These are phyloP conservation scores for Thereva unica DNA, from an alignment of 2,888 invertebrate genomes.

Conservation along the genomic window DNA sequence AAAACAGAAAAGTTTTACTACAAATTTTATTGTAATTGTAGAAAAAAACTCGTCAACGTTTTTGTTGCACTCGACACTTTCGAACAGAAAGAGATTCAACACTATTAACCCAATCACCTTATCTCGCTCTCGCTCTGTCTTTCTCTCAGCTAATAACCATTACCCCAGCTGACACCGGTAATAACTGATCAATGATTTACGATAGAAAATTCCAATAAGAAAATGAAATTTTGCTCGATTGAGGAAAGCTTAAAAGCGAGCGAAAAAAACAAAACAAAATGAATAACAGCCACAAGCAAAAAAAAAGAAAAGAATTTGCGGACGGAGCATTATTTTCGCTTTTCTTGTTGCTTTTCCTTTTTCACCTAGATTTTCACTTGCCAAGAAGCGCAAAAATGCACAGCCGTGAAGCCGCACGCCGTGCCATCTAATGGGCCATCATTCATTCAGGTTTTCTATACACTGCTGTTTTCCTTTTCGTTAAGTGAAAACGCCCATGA, in stretches of 20 bases:
- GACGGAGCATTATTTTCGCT: constrained; percentile 17
- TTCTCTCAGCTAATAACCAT: constrained; percentile 1
- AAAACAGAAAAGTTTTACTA: too few relatives aligned
- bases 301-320: too few relatives aligned
- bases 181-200: constrained; percentile 18
- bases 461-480: constrained; percentile 27
- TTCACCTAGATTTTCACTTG: constrained; percentile 31
- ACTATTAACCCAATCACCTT: constrained; percentile 13
- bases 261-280: not conserved
- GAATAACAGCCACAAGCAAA: too few relatives aligned
- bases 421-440: constrained; percentile 1
- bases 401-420: not conserved
- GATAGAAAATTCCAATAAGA: constrained; percentile 26
- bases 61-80: too few relatives aligned
- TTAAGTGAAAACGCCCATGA: constrained; percentile 32
- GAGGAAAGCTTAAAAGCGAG: constrained; percentile 4
- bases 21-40: too few relatives aligned
- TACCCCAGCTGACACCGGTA: constrained; percentile 2
- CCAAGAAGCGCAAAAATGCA: constrained; percentile 5
- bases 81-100: too few relatives aligned
- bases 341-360: constrained; percentile 31
- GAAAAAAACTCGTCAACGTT: too few relatives aligned
- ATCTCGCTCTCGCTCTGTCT: not conserved
- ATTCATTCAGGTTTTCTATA: constrained; percentile 3
- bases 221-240: constrained; percentile 9